These are phyloP conservation scores for Tetramorium parvispinum DNA, from an alignment of 1,140 invertebrate genomes.

Conservation along the genomic window DNA sequence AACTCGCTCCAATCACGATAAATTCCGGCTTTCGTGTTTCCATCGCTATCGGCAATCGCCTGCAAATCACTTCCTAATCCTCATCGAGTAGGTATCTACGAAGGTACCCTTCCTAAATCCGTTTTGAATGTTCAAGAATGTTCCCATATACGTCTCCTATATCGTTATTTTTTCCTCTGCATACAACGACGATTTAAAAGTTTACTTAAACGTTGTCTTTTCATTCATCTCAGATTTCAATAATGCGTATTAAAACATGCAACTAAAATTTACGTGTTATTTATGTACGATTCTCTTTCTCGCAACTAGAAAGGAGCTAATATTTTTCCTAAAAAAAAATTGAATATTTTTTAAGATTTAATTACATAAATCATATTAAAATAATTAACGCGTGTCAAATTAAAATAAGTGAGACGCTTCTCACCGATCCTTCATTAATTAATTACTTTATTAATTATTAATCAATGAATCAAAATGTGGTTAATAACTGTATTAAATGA, in stretches of 20 bases:
- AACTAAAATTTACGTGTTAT: not conserved
- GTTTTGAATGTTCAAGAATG: constrained; percentile 66
- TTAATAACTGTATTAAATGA: constrained; percentile 19
- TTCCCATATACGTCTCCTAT: constrained; percentile 26
- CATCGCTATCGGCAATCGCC: constrained; percentile 78
- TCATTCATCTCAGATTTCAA: not conserved
- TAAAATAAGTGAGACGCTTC: not conserved
- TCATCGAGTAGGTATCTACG: constrained; percentile 74
- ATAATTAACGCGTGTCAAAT: not conserved
- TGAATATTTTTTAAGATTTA: not conserved
- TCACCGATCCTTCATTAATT: not conserved
- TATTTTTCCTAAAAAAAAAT: not conserved
- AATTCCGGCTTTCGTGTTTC: constrained; percentile 79
- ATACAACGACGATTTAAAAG: not conserved
- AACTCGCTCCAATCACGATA: constrained; percentile 79
- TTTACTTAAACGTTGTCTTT: not conserved
- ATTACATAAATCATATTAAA: not conserved
- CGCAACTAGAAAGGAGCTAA: not conserved
- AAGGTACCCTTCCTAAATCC: constrained; percentile 72
- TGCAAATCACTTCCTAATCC: constrained; percentile 80
- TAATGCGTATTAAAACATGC: not conserved
- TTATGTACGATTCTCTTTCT: not conserved
- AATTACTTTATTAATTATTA: constrained; percentile 35
- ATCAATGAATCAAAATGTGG: constrained; percentile 18
- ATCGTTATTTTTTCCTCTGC: constrained; percentile 55